Evolutionary conservation across 2,113 vertebrate species (phyloP).

Genomic region (Anthoscopus minutus): DNA sequence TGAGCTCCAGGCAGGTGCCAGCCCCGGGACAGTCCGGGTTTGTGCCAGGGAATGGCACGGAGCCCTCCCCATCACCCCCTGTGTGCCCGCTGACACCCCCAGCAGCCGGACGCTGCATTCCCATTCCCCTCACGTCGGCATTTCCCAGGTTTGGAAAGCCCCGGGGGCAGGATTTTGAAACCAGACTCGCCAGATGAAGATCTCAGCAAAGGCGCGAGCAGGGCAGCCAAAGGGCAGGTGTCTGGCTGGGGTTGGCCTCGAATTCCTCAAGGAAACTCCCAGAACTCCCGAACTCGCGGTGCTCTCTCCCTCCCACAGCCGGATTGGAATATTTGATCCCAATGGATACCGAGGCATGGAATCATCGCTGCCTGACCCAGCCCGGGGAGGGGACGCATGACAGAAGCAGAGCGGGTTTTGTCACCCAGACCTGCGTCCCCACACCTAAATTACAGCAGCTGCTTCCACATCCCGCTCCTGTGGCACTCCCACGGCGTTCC

Average conservation of each 20-base stretch:
- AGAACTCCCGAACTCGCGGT: not conserved
- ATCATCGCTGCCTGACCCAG: not conserved
- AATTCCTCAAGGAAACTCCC: not conserved
- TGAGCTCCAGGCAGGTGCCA: fast-evolving
- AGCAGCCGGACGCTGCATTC: not conserved
- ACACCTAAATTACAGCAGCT: not conserved
- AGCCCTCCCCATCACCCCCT: not conserved
- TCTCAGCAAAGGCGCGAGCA: fast-evolving
- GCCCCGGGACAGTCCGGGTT: fast-evolving
- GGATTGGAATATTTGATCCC: not conserved
- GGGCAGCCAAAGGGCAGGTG: not conserved
- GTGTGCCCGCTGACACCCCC: not conserved
- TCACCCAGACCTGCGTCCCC: not conserved
- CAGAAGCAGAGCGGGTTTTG: too few relatives aligned
- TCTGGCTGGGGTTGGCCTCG: fast-evolving
- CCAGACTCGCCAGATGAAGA: not conserved
- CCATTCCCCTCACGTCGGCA: not conserved
- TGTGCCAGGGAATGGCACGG: not conserved
- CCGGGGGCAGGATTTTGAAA: not conserved
- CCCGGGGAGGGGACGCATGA: too few relatives aligned
- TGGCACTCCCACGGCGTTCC: not conserved
- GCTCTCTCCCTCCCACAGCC: not conserved
- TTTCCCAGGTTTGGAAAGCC: not conserved
- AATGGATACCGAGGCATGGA: fast-evolving
- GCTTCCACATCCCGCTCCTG: not conserved